Base-by-base conservation (phyloP, 2,113 vertebrate genomes). In the Jacana jacana region DNA sequence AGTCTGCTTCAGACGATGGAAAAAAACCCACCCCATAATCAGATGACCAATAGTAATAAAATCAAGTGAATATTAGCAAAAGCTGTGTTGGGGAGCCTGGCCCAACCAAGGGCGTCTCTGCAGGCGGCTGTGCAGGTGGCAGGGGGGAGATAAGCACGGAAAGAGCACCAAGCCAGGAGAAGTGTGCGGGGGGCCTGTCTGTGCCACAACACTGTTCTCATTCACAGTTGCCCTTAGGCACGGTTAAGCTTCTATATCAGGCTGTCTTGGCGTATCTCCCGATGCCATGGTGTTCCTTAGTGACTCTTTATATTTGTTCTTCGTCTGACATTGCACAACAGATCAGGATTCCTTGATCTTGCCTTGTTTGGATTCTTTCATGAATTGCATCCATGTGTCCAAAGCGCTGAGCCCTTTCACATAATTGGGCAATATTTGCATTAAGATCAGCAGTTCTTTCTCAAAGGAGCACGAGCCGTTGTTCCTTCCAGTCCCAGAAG, bases 41-140 rank as follows among this genome's bases (percentile, higher is more conserved):
- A 91, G 95, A 96, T 95, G 91, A 82, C 46, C 95, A 97, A 97
- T 28, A 96, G 85, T 44, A 94, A 81, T 82, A 88, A 63, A 55
- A 88, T 37, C 31, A 79, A 93, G 79, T 72, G 83, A 78, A 87
- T 95, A 91, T 97, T 87, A 94, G 87, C 69, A 95, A 89, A 97
- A 96, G 71, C 70, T 77, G 71, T 33, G 22, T 0, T 58, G 60
- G 48, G 86, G 63, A 75, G 54, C 80, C 46, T 89, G 94, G 65
- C 28, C 0, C 6, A 86, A 46, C 80, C 22, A 4, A 49, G 27
- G 33, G 7, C 51, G 17, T n/a, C 63, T 46, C 42, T 44, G 42
- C 54, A 73, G 87, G 95, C 3, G 4, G 25, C 48, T 58, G 23
- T 0, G 39, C n/a, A 39, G 71, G 51, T 61, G 79, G 46, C 7